These are phyloP conservation scores for Diploptera punctata DNA, from an alignment of 2,888 invertebrate species.

Conservation along the genomic window DNA sequence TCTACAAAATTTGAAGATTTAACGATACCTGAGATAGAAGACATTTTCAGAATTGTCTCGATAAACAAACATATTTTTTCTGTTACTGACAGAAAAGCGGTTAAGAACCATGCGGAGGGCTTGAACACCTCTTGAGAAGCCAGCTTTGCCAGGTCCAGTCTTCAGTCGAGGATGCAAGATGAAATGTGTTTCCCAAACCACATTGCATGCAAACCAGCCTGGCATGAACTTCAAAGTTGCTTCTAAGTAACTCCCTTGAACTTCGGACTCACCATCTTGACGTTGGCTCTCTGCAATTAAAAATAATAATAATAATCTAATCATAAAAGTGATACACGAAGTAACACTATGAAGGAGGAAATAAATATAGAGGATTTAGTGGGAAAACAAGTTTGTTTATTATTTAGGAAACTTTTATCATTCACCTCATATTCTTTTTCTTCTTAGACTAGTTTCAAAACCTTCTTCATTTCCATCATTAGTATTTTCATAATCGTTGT, in stretches of 20 bases:
- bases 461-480: no score
- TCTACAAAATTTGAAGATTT: no score
- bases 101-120: slow-evolving; percentile 70
- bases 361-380: no score
- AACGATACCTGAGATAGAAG: slow-evolving; percentile 61
- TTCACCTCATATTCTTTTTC: no score
- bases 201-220: slow-evolving; percentile 75
- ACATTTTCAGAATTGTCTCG: slow-evolving; percentile 68
- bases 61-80: slow-evolving; percentile 79
- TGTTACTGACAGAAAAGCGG: slow-evolving; percentile 73
- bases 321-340: no score
- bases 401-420: no score
- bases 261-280: slow-evolving; percentile 37
- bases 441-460: no score
- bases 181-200: slow-evolving; percentile 76
- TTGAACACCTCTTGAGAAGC: slow-evolving; percentile 66
- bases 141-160: slow-evolving; percentile 65
- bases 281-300: slow-evolving; percentile 19
- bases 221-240: slow-evolving; percentile 61
- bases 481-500: no score
- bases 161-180: slow-evolving; percentile 73
- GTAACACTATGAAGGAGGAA: no score
- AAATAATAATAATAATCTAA: no score
- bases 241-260: slow-evolving; percentile 51
- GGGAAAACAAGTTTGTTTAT: no score